Evolutionary conservation across 37 sponge, comb jelly and placozoan genomes (phyloP), one percentile per base, ranked within the genome.

Genomic region (Axinella damicornis): DNA sequence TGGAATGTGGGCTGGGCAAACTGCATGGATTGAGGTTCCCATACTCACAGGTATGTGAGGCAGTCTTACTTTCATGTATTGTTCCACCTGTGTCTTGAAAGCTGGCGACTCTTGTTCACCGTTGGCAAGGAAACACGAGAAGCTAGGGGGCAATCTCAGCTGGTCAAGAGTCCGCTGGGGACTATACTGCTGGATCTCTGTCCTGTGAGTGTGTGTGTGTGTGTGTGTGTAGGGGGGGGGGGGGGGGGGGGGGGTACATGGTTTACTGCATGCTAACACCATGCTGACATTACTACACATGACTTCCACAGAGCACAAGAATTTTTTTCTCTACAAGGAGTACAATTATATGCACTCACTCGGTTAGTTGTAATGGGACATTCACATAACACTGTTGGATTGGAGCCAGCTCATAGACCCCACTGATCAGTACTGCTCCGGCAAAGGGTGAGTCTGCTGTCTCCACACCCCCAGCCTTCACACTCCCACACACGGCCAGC

Each of bases 201-300:
- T 36, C 36, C 90, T 90, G 59, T 30, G 35, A 68, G 69, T 80
- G 81, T 80, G 69, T 82, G 83, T 82, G 73, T 82, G 83, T 72
- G 73, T 72, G 73, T 82, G 62, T 71, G 60, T 72, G 72, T 68
- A 55, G 66, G 72, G 67, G 87, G 68, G 52, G 67, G 72, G 67
- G 63, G 77, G 71, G 77, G 62, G n/a, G n/a, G n/a, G n/a, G n/a
- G n/a, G n/a, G n/a, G n/a, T n/a, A n/a, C n/a, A n/a, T 67, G 78
- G 76, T 35, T 53, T 13, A 62, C 28, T 65, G 16, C 41, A 36
- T 36, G 57, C 60, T 33, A 30, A 11, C 20, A 14, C 14, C 53
- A 75, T 18, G 32, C 76, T 30, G 15, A 36, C 19, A 30, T 25
- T 24, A 33, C 73, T 56, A 19, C 15, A 18, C 18, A 19, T 56